Evolutionary conservation across 1,140 invertebrate genomes (phyloP), one percentile per base, ranked within the genome.

Genomic region (Cydia fagiglandana): DNA sequence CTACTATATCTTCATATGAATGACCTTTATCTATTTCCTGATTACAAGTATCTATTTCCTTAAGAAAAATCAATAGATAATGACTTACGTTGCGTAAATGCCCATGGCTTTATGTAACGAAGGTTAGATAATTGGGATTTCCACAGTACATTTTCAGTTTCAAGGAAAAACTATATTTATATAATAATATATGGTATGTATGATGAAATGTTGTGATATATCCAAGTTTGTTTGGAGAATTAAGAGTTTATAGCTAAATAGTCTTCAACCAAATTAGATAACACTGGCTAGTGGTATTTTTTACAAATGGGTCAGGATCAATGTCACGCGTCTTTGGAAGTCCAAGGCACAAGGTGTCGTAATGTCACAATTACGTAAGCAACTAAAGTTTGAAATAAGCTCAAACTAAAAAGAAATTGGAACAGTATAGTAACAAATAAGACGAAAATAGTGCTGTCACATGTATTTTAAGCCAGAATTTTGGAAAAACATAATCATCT

Each of bases 311-410:
- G 84, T 91, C 88, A 89, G 85, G 86, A 91, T 91, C 91, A 92
- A 92, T 92, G 90, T 90, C 90, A 92, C 41, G 64, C 75, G 82
- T 70, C 66, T 70, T 70, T 70, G 82, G 84, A 86, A 83, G 84
- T 80, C 80, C 84, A 83, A 87, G 83, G 78, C 75, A 80, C 76
- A 81, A 82, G 81, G 82, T 86, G 82, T 81, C 86, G 86, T 88
- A 84, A 87, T 86, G 84, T 86, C 85, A 87, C 81, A 76, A 79
- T 92, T 92, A 91, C 90, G 90, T 92, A 92, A 92, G 85, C 38
- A 38, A 34, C 24, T 34, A 68, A 68, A 68, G 12, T 68, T n/a
- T 13, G 13, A n/a, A 38, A 15, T 68, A 68, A 0, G 28, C 28
- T 34, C 13, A 68, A 68, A 30, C 15, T 53, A 17, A 34, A 17